Base-by-base conservation (phyloP, 2,888 invertebrate species). In the Fragum fragum region DNA sequence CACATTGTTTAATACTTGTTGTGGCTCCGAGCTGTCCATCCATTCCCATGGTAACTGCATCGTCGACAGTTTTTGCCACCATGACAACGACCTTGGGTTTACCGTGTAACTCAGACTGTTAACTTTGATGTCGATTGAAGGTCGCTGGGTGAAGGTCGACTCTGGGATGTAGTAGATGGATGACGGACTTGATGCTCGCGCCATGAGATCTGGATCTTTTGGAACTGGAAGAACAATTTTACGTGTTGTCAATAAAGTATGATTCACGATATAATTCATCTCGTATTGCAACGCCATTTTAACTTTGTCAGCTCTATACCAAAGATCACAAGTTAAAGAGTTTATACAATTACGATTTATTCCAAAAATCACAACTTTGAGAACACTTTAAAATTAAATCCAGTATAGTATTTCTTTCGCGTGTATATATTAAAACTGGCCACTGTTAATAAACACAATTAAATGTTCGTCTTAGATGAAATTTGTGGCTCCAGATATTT, bases 11-110 rank as follows among this genome's bases (percentile, higher is more conserved):
- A 92, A 87, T 6, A 92, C 87, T 47, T 85, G 79, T 18, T 88
- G 89, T 0, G 88, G 88, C 36, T 81, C 76, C 1, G 81, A 73
- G 63, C 78, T 81, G 28, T 87, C 85, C 47, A 82, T 81, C 88
- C 89, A 88, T 83, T 90, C 90, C 90, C 91, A 90, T 73, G 91
- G 91, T 79, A 91, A 85, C 90, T 91, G 90, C 72, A 90, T 79
- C n/a, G 87, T 83, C 1, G 89, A 87, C 29, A 92, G 72, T 57
- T 89, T 86, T 77, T 91, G 90, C 87, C 89, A 91, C 81, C 88
- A 87, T 70, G 86, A 87, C 73, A 88, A 79, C 28, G 87, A 87
- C 68, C 84, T 87, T 18, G 89, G 88, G 36, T 90, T 88, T 23
- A 91, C 89, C 1, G 86, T 83, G 73, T 91, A 92, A 39, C 85